Percentiles rank a stretch among this genome's conserved stretches.
These are phyloP conservation scores for Oxyruncus cristatus DNA, from an alignment of 2,113 vertebrate species.

Conservation along the genomic window DNA sequence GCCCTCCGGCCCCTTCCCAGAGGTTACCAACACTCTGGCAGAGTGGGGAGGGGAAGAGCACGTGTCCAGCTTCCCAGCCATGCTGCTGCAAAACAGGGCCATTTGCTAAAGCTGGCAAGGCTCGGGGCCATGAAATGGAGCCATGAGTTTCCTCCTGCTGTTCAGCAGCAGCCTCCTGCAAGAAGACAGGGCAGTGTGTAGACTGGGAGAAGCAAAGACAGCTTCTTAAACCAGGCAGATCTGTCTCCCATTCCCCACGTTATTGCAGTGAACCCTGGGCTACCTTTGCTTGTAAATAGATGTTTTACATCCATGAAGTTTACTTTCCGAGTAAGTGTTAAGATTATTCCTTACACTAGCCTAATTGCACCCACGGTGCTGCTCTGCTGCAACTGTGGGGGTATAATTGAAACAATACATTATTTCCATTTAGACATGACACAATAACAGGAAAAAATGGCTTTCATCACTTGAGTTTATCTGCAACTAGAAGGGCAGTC, in stretches of 20 bases:
- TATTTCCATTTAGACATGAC: background rate
- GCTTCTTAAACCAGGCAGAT: background rate
- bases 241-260: fast-evolving
- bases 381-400: background rate
- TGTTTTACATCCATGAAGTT: background rate
- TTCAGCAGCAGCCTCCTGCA: background rate
- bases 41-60: background rate
- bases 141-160: background rate
- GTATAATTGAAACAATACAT: constrained; percentile 16
- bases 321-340: background rate
- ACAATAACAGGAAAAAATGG: background rate
- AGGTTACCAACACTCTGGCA: background rate
- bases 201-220: background rate
- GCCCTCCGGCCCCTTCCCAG: background rate
- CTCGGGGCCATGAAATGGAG: background rate
- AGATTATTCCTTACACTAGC: background rate
- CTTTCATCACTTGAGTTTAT: background rate
- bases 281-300: background rate
- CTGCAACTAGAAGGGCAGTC: background rate
- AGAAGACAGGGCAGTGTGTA: background rate
- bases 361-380: background rate
- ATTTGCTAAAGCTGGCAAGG: background rate
- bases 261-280: background rate
- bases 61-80: background rate
- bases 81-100: background rate